These are phyloP conservation scores for Eilema sororculum DNA, from an alignment of 2,888 invertebrate genomes.

Conservation along the genomic window DNA sequence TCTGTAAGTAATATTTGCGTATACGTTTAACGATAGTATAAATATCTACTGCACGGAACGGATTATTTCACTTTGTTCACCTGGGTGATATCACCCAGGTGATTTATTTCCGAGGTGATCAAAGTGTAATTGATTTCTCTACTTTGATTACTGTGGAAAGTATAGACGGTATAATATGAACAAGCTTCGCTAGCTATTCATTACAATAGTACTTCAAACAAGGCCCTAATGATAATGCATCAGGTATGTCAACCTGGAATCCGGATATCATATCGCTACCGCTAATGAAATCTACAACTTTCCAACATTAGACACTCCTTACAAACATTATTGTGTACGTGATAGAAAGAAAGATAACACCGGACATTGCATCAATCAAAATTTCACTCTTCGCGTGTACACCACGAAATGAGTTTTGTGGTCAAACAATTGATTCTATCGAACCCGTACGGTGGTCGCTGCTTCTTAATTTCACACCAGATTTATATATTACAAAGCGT, in stretches of 20 bases:
- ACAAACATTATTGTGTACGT: constrained; percentile 52
- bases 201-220: not conserved
- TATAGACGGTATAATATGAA: too few relatives aligned
- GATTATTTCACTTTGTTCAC: too few relatives aligned
- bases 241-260: not conserved
- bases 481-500: constrained; percentile 61
- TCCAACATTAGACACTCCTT: constrained; percentile 43
- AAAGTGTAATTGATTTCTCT: too few relatives aligned
- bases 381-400: constrained; percentile 70
- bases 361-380: constrained; percentile 64
- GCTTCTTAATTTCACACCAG: constrained; percentile 82
- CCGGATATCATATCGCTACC: constrained; percentile 14
- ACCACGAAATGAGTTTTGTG: constrained; percentile 81
- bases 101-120: too few relatives aligned
- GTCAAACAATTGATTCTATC: constrained; percentile 78
- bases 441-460: constrained; percentile 55
- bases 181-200: not conserved
- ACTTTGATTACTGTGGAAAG: too few relatives aligned
- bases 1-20: too few relatives aligned
- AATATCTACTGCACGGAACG: too few relatives aligned
- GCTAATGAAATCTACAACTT: constrained; percentile 48
- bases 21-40: too few relatives aligned
- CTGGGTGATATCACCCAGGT: too few relatives aligned
- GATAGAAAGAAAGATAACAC: constrained; percentile 49
- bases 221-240: not conserved